A percentile compares a stretch with the other conserved stretches of the same genome.
phyloP scores from a whole-genome alignment of 64 coral and sea anemone species.

The Stichodactyla helianthus region DNA sequence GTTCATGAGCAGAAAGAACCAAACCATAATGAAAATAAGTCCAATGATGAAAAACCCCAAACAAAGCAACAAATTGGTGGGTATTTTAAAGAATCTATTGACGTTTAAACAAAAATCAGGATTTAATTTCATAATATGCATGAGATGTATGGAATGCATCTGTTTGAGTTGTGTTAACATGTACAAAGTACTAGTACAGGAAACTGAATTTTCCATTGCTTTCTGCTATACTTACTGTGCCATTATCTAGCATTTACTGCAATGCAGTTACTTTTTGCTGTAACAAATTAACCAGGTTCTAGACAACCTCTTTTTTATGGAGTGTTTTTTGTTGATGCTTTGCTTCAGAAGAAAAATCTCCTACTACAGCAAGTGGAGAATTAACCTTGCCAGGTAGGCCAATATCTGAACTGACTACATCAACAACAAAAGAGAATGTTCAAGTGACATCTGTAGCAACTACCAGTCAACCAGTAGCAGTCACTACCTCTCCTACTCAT shows the following conservation, averaged over 20 bases:
- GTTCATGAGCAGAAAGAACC: not conserved
- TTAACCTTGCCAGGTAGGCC: not conserved
- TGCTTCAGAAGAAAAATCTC: not conserved
- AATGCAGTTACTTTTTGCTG: too few species aligned
- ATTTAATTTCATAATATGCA: not conserved
- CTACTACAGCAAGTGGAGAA: not conserved
- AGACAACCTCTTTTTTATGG: too few species aligned
- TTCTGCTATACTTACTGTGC: too few species aligned
- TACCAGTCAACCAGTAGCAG: not conserved
- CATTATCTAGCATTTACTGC: too few species aligned
- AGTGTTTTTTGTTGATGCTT: not conserved
- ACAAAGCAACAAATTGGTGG: not conserved
- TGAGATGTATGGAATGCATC: too few species aligned
- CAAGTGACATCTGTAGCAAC: not conserved
- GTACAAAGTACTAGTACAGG: too few species aligned
- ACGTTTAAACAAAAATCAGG: too few species aligned
- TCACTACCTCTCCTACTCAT: not conserved
- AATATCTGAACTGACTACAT: not conserved
- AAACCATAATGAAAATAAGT: not conserved
- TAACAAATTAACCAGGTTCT: too few species aligned
- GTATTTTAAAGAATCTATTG: not conserved
- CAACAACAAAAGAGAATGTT: not conserved
- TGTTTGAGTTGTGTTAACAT: too few species aligned
- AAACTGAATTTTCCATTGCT: too few species aligned
- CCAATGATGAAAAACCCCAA: not conserved